These are phyloP conservation scores for Laticauda laticaudata DNA, from an alignment of 2,113 vertebrate species.

Conservation along the genomic window DNA sequence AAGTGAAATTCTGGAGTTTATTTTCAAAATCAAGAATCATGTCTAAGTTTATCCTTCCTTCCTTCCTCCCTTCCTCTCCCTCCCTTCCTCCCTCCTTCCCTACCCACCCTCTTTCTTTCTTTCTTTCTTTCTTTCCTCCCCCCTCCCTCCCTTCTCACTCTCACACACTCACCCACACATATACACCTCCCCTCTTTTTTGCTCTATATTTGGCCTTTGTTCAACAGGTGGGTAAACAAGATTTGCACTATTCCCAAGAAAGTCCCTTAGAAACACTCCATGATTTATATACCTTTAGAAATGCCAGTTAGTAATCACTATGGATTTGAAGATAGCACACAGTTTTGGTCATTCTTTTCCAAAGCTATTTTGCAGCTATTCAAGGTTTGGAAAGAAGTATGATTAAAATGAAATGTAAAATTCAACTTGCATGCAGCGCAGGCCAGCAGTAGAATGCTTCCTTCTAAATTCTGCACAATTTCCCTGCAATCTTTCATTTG, in stretches of 20 bases:
- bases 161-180: too few species aligned
- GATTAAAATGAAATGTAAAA: not conserved
- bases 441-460: not conserved
- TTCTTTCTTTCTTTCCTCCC: too few species aligned
- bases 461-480: not conserved
- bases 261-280: not conserved
- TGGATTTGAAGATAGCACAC: not conserved
- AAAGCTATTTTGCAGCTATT: not conserved
- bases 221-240: not conserved
- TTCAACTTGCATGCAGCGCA: not conserved
- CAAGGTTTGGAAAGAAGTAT: not conserved
- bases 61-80: too few species aligned
- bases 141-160: too few species aligned
- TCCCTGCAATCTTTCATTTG: not conserved
- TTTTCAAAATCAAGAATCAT: not conserved
- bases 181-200: not conserved
- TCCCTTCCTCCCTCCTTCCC: too few species aligned
- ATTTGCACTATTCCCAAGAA: not conserved
- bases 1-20: not conserved
- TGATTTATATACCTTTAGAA: not conserved
- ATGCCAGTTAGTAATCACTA: not conserved
- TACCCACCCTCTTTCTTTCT: too few species aligned
- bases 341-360: not conserved
- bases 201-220: not conserved
- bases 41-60: too few species aligned